phyloP scores from a whole-genome alignment of 2,113 vertebrate species.

The Sinocyclocheilus anophthalmus region DNA sequence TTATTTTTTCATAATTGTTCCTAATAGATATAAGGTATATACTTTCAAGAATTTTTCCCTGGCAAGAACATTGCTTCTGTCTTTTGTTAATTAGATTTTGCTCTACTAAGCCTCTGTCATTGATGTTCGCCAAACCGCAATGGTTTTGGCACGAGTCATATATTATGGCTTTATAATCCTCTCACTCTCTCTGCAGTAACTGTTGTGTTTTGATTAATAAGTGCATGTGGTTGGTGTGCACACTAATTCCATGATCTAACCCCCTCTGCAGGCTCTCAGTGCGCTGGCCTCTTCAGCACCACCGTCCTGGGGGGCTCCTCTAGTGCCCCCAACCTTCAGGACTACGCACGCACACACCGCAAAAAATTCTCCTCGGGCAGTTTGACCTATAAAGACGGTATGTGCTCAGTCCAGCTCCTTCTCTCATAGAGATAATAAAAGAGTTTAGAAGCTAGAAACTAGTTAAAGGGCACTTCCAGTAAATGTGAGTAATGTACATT shows the following conservation, averaged over 20 bases:
- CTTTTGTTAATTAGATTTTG: background rate
- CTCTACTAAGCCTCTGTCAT: background rate
- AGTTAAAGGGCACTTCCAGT: slow-evolving; percentile 33
- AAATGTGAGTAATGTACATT: background rate
- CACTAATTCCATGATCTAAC: slow-evolving; percentile 73
- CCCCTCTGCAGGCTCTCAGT: slow-evolving; percentile 95
- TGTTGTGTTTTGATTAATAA: slow-evolving; percentile 64
- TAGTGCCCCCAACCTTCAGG: slow-evolving; percentile 99
- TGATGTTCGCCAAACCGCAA: background rate
- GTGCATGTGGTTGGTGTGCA: slow-evolving; percentile 75
- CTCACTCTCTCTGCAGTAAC: slow-evolving; percentile 32
- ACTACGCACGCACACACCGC: slow-evolving; percentile 98
- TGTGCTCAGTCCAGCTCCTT: slow-evolving; percentile 66
- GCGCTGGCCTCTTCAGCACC: slow-evolving; percentile 98
- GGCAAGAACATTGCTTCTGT: slow-evolving; percentile 8
- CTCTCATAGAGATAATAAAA: slow-evolving; percentile 10
- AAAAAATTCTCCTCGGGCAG: slow-evolving; percentile 95
- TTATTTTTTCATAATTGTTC: background rate
- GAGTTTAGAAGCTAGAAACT: background rate
- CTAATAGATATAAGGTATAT: background rate
- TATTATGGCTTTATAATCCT: slow-evolving; percentile 28
- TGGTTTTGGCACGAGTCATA: slow-evolving; percentile 35
- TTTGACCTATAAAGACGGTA: slow-evolving; percentile 99
- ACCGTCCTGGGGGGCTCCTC: slow-evolving; percentile 98
- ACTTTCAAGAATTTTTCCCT: background rate